These are phyloP conservation scores for Halcyon senegalensis DNA, from an alignment of 2,113 vertebrate species.

Conservation along the genomic window DNA sequence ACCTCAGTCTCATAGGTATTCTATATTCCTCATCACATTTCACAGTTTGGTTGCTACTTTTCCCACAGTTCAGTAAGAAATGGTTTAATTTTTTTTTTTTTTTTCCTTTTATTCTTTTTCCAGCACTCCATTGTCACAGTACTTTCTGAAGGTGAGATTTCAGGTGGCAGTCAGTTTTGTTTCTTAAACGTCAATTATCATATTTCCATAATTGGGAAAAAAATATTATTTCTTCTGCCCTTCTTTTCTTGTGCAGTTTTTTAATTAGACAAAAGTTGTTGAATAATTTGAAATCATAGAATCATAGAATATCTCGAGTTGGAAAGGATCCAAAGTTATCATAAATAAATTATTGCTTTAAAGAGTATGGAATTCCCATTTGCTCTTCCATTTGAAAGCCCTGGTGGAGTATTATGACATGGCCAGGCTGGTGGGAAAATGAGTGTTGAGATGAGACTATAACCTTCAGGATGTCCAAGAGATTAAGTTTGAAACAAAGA, in stretches of 20 bases:
- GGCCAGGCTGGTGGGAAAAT: too few relatives aligned
- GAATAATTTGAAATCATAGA: neutral
- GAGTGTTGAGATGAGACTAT: too few relatives aligned
- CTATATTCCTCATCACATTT: rapidly evolving
- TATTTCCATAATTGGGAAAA: too few relatives aligned
- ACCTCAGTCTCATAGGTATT: neutral
- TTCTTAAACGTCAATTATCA: neutral
- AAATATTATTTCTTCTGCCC: neutral
- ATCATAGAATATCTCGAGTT: neutral
- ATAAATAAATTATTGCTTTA: neutral
- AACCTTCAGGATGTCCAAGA: too few relatives aligned
- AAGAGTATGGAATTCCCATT: neutral
- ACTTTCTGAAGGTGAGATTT: neutral
- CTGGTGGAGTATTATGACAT: too few relatives aligned
- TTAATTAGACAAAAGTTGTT: neutral
- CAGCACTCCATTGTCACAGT: neutral
- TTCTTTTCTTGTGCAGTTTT: neutral
- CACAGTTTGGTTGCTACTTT: neutral
- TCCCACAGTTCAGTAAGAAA: neutral
- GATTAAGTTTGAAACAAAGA: too few relatives aligned
- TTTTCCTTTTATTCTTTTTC: neutral
- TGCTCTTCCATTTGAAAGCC: neutral
- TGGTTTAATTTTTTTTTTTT: neutral
- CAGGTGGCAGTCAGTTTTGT: neutral
- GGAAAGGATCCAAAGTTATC: neutral